Percentiles rank a stretch among this genome's conserved stretches.
phyloP scores from a whole-genome alignment of 2,797 vertebrate species.

The Sylvia borin region DNA sequence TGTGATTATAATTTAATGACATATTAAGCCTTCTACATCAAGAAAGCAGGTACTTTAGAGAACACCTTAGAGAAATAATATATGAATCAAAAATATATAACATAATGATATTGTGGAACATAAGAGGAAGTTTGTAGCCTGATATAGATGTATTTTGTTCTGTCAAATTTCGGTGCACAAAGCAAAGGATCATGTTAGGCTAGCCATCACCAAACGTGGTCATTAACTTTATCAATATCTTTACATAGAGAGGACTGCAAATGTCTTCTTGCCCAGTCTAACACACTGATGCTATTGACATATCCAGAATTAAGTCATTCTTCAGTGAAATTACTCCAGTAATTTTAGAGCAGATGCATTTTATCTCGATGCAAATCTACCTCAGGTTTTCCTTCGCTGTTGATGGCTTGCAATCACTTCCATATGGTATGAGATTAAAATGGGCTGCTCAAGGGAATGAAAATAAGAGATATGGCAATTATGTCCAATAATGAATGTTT shows the following conservation, averaged over 20 bases:
- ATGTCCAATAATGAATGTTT: slow-evolving; percentile 46
- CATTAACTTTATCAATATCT: slow-evolving; percentile 12
- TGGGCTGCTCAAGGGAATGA: slow-evolving; percentile 36
- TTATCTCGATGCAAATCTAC: slow-evolving; percentile 2
- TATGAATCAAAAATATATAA: neutral
- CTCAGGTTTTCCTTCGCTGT: slow-evolving; percentile 19
- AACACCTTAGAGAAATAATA: neutral
- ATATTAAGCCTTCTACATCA: neutral
- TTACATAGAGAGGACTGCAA: neutral
- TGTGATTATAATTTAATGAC: neutral
- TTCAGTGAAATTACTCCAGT: neutral
- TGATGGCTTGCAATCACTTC: slow-evolving; percentile 40
- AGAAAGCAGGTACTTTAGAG: neutral
- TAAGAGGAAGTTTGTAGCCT: neutral
- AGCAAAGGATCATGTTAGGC: neutral
- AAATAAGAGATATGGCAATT: slow-evolving; percentile 47
- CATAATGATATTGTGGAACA: neutral
- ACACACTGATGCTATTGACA: neutral
- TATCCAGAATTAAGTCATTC: neutral
- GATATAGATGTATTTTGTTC: neutral
- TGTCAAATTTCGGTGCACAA: neutral
- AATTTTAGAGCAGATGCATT: slow-evolving; percentile 2
- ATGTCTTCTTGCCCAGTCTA: neutral
- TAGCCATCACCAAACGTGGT: neutral
- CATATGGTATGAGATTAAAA: slow-evolving; percentile 53